These are phyloP conservation scores for Scomber japonicus DNA, from an alignment of 2,113 vertebrate species.

Conservation along the genomic window DNA sequence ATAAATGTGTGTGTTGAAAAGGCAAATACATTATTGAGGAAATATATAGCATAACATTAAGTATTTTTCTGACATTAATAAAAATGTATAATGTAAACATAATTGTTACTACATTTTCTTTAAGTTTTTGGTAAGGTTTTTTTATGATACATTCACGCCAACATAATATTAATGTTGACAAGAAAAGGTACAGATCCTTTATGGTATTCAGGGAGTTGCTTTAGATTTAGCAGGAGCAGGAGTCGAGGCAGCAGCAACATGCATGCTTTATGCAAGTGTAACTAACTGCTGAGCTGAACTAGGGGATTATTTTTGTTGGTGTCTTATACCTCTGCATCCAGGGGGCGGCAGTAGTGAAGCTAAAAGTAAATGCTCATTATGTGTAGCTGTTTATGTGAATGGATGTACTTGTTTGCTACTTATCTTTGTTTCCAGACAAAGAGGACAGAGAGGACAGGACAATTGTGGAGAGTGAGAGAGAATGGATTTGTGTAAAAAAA, in stretches of 20 bases:
- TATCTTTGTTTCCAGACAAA: neutral
- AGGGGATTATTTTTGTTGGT: neutral
- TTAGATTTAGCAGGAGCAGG: neutral
- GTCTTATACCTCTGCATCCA: conserved; percentile 6
- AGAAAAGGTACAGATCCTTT: neutral
- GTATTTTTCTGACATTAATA: no score
- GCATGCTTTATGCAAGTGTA: neutral
- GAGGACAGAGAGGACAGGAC: neutral
- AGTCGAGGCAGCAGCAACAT: neutral
- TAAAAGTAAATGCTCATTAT: neutral
- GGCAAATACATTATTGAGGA: no score
- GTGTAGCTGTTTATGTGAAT: neutral
- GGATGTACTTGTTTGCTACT: neutral
- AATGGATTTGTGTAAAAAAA: no score
- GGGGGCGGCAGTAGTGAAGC: conserved; percentile 10
- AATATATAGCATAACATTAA: no score
- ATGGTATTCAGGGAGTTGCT: no score
- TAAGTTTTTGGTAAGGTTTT: neutral
- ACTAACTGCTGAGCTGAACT: neutral
- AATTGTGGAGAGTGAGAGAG: neutral
- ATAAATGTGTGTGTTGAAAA: no score
- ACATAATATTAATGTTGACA: neutral
- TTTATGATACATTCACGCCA: neutral
- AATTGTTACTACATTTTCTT: no score
- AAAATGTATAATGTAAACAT: no score